Percentiles rank a stretch among this genome's conserved stretches.
Conservation (phyloP, 2,797 vertebrate species). For the Martes flavigula region DNA sequence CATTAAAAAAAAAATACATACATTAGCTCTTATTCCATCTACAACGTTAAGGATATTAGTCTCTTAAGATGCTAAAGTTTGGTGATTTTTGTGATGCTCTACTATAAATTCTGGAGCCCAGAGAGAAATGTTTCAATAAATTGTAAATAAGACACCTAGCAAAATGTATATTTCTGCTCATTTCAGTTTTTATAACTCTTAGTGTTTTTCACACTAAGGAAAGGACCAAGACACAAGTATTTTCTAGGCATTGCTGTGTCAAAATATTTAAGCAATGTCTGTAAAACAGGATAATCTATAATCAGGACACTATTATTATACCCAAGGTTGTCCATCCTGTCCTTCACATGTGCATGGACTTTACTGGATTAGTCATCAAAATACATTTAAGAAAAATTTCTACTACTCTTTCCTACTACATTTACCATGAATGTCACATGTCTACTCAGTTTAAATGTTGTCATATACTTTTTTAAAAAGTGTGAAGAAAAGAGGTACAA, state of each 20-base stretch:
- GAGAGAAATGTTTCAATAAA: slow-evolving; percentile 37
- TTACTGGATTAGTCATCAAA: background rate
- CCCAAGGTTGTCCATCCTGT: background rate
- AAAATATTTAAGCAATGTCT: background rate
- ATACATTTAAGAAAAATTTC: slow-evolving; percentile 1
- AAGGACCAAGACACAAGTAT: background rate
- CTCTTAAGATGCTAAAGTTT: background rate
- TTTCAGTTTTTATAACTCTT: background rate
- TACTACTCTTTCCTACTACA: background rate
- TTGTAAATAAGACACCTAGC: background rate
- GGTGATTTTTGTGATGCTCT: background rate
- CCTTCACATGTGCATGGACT: background rate
- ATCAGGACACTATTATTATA: background rate
- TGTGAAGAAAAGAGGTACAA: background rate
- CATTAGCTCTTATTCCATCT: background rate
- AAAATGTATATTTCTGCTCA: background rate
- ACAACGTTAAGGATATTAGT: background rate
- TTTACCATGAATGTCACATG: background rate
- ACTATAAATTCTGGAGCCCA: background rate
- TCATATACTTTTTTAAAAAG: background rate
- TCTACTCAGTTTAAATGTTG: slow-evolving; percentile 43
- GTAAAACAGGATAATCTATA: background rate
- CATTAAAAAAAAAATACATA: background rate
- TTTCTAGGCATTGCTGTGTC: background rate
- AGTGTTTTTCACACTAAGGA: background rate